Evolutionary conservation across 2,113 vertebrate genomes (phyloP).

Genomic region (Acanthisitta chloris): DNA sequence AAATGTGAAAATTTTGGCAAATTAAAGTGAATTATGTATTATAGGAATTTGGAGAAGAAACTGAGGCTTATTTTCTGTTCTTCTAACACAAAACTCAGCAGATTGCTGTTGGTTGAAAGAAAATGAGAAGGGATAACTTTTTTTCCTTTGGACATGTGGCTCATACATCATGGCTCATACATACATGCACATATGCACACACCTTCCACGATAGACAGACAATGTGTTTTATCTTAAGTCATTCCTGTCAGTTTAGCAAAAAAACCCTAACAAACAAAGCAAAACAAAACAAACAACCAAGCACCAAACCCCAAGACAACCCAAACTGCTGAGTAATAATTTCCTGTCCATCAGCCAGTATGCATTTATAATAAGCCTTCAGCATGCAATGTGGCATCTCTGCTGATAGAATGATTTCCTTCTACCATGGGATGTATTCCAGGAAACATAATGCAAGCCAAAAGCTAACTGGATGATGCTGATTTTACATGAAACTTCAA

Average conservation of each 20-base stretch:
- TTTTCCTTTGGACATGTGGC: background rate
- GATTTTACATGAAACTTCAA: background rate
- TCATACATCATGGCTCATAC: background rate
- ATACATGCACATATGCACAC: rapidly evolving
- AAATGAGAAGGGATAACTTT: background rate
- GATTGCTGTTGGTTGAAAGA: background rate
- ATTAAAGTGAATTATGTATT: background rate
- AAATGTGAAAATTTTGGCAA: background rate
- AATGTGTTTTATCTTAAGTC: background rate
- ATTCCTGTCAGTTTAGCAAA: background rate
- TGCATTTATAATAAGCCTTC: background rate
- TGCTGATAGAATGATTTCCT: background rate
- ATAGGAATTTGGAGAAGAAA: background rate
- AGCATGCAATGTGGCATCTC: background rate
- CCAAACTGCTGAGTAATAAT: background rate
- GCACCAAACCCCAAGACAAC: background rate
- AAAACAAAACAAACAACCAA: background rate
- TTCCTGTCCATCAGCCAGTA: background rate
- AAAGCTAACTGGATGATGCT: background rate
- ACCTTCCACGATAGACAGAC: background rate
- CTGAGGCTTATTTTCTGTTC: background rate
- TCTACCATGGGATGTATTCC: background rate
- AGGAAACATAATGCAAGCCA: background rate
- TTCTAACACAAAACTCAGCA: background rate
- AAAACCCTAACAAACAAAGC: background rate